Base-by-base conservation (phyloP, 1,140 invertebrate species). In the Thalassaphorura encarpata region DNA sequence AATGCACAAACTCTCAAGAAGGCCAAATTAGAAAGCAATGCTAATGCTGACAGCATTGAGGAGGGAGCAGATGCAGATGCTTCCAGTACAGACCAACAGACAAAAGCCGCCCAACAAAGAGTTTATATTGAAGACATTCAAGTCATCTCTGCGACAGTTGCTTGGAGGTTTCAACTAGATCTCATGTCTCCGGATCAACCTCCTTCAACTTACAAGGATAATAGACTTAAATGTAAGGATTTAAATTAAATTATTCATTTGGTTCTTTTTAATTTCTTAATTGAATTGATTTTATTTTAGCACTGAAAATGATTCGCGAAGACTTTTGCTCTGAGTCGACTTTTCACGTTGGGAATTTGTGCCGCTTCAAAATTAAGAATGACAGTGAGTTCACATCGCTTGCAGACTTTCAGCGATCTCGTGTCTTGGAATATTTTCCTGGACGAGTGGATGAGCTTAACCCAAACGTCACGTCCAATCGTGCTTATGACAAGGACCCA, bases 311-410 rank as follows among this genome's bases (percentile, higher is more conserved):
- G 5, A 19, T 48, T 48, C 6, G 6, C 5, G 46, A 48, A 48
- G 26, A 26, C 8, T 29, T 28, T 11, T 8, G 46, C 13, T 8
- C 21, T 8, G 19, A 48, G 5, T 11, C 13, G 18, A 28, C 23
- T n/a, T 48, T 26, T 29, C 46, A 48, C 26, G 26, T 48, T 21
- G 46, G 46, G 27, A 48, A 48, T 28, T 19, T 48, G 19, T 11
- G 46, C 13, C 23, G 46, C 5, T 48, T 27, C 26, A 48, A 26
- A 19, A 21, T 48, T 19, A 6, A 24, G 13, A 15, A 8, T 24
- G 23, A 48, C 6, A 48, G 13, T n/a, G 46, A 48, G 11, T 26
- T 48, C 8, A 21, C 26, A n/a, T 23, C 21, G 13, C 15, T 26
- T 5, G 46, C 26, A 8, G 46, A 11, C 21, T 48, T 8, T n/a